A percentile compares a stretch with the other conserved stretches of the same genome.
Conservation (phyloP, 2,888 invertebrate species). For the Lagria hirta region DNA sequence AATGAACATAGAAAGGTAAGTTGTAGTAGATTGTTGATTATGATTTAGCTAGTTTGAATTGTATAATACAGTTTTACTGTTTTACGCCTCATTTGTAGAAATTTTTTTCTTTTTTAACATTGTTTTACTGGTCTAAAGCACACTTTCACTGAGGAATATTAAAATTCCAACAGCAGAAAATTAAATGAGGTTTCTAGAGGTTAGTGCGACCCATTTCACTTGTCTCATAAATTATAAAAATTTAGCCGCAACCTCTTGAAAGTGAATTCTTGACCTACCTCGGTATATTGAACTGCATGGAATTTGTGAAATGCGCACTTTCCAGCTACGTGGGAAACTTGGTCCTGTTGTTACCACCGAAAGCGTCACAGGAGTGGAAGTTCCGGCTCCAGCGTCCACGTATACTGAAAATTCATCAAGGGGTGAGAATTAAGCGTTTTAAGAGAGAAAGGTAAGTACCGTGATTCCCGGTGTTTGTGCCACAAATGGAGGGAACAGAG, state of each 20-base stretch:
- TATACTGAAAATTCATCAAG: conserved; percentile 66
- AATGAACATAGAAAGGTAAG: too few species aligned
- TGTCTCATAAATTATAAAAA: not conserved
- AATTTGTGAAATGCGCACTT: conserved; percentile 77
- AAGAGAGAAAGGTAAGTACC: conserved; percentile 59
- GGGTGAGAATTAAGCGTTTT: not conserved
- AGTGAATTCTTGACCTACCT: conserved; percentile 53
- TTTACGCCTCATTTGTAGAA: too few species aligned
- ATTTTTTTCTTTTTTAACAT: too few species aligned
- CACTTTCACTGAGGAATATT: too few species aligned
- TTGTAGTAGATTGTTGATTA: too few species aligned
- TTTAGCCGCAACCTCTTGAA: not conserved
- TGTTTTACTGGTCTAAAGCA: not conserved
- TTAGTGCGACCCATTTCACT: not conserved
- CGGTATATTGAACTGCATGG: conserved; percentile 73
- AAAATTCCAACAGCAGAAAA: too few species aligned
- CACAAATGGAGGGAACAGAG: conserved; percentile 79
- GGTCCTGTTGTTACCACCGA: conserved; percentile 80
- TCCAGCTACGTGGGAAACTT: conserved; percentile 75
- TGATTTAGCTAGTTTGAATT: too few species aligned
- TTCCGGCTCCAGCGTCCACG: conserved; percentile 75
- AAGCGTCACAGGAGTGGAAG: conserved; percentile 75
- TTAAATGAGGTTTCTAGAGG: too few species aligned
- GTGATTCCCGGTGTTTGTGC: conserved; percentile 77
- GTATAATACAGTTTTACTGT: too few species aligned